These are phyloP conservation scores for Dioctria rufipes DNA, from an alignment of 2,888 invertebrate species.

Conservation along the genomic window DNA sequence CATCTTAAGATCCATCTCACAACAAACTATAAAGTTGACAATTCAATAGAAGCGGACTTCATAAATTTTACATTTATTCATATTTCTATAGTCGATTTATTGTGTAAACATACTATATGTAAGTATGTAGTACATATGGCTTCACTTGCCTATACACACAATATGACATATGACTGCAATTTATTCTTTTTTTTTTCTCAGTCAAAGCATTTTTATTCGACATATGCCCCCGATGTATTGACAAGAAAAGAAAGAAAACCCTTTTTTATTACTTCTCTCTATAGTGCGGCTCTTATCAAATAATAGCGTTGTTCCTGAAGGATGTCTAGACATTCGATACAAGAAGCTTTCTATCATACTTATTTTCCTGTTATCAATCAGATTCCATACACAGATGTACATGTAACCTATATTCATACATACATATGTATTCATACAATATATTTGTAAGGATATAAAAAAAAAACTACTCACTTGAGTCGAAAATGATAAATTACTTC, in stretches of 20 bases:
- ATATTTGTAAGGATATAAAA: background rate
- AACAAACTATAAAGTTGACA: too few species aligned
- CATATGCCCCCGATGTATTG: background rate
- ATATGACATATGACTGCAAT: conserved; percentile 9
- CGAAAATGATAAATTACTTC: conserved; percentile 9
- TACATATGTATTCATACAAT: too few species aligned
- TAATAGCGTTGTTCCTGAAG: background rate
- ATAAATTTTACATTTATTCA: too few species aligned
- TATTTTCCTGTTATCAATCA: conserved; percentile 11
- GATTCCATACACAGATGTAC: too few species aligned
- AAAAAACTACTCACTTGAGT: conserved; percentile 11
- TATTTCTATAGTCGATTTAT: too few species aligned
- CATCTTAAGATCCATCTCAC: too few species aligned
- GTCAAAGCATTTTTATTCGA: conserved; percentile 5
- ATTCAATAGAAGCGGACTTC: too few species aligned
- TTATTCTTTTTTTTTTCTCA: conserved; percentile 7
- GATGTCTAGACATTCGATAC: conserved; percentile 24
- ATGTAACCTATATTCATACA: too few species aligned
- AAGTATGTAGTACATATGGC: too few species aligned
- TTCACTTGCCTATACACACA: too few species aligned
- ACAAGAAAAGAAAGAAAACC: background rate
- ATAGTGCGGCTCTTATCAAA: background rate
- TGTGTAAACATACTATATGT: too few species aligned
- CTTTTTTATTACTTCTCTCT: conserved; percentile 11
- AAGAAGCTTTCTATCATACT: conserved; percentile 26